Base-by-base conservation (phyloP, 2,113 vertebrate genomes). In the Toxostoma redivivum region DNA sequence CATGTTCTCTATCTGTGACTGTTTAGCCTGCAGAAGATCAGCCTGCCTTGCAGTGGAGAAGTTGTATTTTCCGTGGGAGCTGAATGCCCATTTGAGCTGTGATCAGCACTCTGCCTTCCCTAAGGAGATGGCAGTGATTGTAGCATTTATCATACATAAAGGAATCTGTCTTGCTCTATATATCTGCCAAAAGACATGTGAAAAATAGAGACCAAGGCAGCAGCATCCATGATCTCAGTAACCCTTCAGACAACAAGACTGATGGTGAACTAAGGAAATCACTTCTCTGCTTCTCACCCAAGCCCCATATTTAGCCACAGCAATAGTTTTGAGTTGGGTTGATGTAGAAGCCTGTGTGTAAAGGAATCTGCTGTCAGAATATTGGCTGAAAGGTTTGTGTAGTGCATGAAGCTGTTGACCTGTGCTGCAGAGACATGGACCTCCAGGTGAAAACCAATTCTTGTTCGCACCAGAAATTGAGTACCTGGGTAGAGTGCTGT, bases 41-140 rank as follows among this genome's bases (percentile, higher is more conserved):
- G 84, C 77, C 81, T 94, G 87, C 74, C 79, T 93, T 90, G 81
- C 81, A 56, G 50, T 12, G 44, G 19, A 54, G 61, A 60, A 91
- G 85, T 86, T 90, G 51, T 92, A 45, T 94, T 96, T 97, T 91
- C 85, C 1, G 0, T 80, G 5, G 84, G 82, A 95, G 64, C 93
- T 70, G 56, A 85, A 62, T 85, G 77, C 9, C 73, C 35, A 2
- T 96, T 95, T 73, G 87, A 94, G 93, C 94, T 94, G 90, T 66
- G 74, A 88, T 97, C 96, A 96, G 94, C 95, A 96, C 35, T 96
- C 85, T 91, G 79, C 81, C 62, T 88, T 94, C 94, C 95, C 95
- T 85, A 60, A 83, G 94, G 95, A 96, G 92, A 78, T 74, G 83
- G 79, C 79, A 77, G 71, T 74, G 94, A 94, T 95, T 92, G 85